Evolutionary conservation across 2,888 invertebrate genomes (phyloP).

Genomic region (Mesochorus sp.): DNA sequence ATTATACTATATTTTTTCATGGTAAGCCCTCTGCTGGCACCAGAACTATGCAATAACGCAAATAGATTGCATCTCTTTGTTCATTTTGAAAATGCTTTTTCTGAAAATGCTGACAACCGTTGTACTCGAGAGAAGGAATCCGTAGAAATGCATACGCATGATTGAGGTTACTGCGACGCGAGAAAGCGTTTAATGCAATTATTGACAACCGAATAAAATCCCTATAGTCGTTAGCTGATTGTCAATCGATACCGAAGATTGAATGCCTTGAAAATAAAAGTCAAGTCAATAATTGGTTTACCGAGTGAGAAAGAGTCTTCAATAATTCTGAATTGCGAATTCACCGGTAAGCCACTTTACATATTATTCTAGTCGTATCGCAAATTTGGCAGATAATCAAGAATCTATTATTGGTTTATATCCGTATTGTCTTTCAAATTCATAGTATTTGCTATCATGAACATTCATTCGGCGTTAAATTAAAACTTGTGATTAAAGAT

Average conservation of each 20-base stretch:
- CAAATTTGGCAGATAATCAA: neutral
- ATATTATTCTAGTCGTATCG: neutral
- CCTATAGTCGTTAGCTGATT: neutral
- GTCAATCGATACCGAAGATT: neutral
- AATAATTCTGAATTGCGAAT: neutral
- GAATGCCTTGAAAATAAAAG: neutral
- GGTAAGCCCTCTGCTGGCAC: neutral
- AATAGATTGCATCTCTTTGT: neutral
- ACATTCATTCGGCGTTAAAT: neutral
- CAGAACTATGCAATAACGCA: constrained; percentile 22
- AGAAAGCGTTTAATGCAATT: constrained; percentile 27
- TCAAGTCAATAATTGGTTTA: neutral
- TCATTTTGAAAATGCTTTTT: constrained; percentile 10
- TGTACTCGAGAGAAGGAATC: neutral
- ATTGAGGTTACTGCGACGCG: neutral
- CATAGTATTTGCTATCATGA: neutral
- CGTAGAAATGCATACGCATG: neutral
- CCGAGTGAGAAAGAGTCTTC: neutral
- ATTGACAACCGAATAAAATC: constrained; percentile 1
- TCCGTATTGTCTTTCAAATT: neutral
- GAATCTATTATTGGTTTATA: neutral
- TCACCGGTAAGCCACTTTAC: neutral
- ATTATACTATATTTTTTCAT: constrained; percentile 24
- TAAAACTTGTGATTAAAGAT: neutral
- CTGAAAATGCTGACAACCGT: neutral